Evolutionary conservation across 2,797 vertebrate species (phyloP), one percentile per base, ranked within the genome.

Genomic region (Taenioides sp.): DNA sequence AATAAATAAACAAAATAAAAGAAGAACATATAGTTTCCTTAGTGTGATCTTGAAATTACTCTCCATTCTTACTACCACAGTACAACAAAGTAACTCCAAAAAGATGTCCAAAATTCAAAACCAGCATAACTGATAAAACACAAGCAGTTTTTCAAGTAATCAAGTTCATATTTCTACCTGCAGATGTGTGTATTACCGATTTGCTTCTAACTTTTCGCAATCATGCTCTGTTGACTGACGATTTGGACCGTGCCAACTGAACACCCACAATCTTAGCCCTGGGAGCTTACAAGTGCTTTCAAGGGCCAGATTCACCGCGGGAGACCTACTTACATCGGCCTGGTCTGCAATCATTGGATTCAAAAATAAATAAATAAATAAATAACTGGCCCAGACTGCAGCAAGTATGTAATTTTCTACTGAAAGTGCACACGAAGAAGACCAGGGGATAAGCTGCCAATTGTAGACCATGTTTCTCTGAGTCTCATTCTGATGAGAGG

Each of bases 281-380:
- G 84, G 28, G 6, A 84, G 52, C 69, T 71, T 75, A 81, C 68
- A 65, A 80, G 69, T 78, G 58, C 72, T 72, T 80, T 83, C 49
- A 67, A 72, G 60, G 23, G 64, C 49, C 10, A 5, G 43, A 73
- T 64, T 75, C 57, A 63, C 63, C 1, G 52, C 54, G 65, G 77
- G 75, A 71, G 61, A 79, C 2, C 2, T 67, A 34, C 70, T 80
- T 76, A 52, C 64, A 22, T 11, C 43, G 65, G 16, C 17, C n/a
- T 59, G 37, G 25, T 28, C 63, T 68, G 69, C 67, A 73, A 67
- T 80, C 70, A 62, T 23, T 40, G 65, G 54, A 72, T 67, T 69
- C 40, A 65, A 58, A 55, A 47, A 63, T 67, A 68, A 47, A 47
- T 16, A 47, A 43, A 43, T 14, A 43, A 16, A 43, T 37, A 47